Base-by-base conservation (phyloP, 2,797 vertebrate species). In the Eulemur coronatus region DNA sequence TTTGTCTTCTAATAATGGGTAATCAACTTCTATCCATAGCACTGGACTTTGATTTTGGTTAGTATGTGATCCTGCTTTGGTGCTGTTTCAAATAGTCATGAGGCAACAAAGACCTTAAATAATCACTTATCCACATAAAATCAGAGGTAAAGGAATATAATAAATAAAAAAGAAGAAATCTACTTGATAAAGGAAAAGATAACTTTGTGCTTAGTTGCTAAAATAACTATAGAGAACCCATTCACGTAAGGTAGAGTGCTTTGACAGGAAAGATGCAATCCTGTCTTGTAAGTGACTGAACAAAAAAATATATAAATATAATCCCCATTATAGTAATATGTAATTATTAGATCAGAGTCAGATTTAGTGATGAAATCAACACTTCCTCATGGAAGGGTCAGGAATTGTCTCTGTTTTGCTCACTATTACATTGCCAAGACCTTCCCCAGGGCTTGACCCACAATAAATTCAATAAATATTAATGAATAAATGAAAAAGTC, bases 1-100 rank as follows among this genome's bases (percentile, higher is more conserved):
- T 97, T 52, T 95, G 86, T 94, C 96, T 97, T 96, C 92, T 90
- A 78, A 75, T 52, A 96, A 96, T 94, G 81, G 61, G 38, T 76
- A 67, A 75, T 89, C 81, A 96, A 70, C 85, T 52, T 70, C 41
- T 85, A 48, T 91, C 33, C 84, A 12, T 75, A 65, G 52, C 59
- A 89, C 72, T 86, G n/a, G 67, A 92, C 46, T 82, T 69, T 9
- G 52, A 35, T 97, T 55, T 33, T 57, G 59, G 73, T 88, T 91
- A 65, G 59, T 63, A 52, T 63, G 61, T 14, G 46, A 89, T 90
- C 76, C 80, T 91, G 22, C 59, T 89, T 75, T 48, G 50, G 52
- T 89, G 7, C 28, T 91, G 11, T 82, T 79, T 93, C 48, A 95
- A 82, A 85, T 43, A 55, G 38, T 67, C 48, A 85, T 93, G 52